These are phyloP conservation scores for Tolmerus cingulatus DNA, from an alignment of 2,888 invertebrate genomes.

Conservation along the genomic window DNA sequence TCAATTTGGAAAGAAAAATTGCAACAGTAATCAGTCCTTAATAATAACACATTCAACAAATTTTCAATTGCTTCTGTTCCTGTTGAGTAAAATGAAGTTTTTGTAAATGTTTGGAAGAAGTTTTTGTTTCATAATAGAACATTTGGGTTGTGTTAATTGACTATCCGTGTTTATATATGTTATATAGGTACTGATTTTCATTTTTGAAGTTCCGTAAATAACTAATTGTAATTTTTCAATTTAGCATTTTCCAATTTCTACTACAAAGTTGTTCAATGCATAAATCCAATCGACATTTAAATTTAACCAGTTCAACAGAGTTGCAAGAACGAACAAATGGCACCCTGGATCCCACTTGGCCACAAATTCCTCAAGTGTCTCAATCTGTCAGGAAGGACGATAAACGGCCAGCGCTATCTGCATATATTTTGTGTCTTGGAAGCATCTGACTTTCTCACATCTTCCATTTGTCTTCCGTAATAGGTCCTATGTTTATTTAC, in stretches of 20 bases:
- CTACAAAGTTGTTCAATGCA: background rate
- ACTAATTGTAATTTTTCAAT: too few relatives aligned
- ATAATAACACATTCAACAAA: too few relatives aligned
- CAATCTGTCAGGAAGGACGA: constrained; percentile 6
- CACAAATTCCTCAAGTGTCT: constrained; percentile 18
- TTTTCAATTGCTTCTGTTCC: too few relatives aligned
- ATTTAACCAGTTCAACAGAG: background rate
- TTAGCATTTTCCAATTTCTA: background rate
- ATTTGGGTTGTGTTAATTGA: too few relatives aligned
- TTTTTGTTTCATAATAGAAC: too few relatives aligned
- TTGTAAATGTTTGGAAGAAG: too few relatives aligned
- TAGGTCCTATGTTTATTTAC: background rate
- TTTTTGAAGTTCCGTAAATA: too few relatives aligned
- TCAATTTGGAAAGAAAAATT: too few relatives aligned
- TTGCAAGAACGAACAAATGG: background rate
- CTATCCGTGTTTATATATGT: too few relatives aligned
- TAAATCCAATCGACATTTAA: background rate
- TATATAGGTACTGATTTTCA: too few relatives aligned
- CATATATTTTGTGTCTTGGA: background rate
- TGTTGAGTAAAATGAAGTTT: too few relatives aligned
- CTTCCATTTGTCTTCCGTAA: background rate
- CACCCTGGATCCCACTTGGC: background rate
- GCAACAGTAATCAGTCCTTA: too few relatives aligned
- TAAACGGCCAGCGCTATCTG: constrained; percentile 2
- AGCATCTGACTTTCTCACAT: background rate